phyloP scores from a whole-genome alignment of 53 echinoderm and acorn worm species.

The Pentamera pediparva region DNA sequence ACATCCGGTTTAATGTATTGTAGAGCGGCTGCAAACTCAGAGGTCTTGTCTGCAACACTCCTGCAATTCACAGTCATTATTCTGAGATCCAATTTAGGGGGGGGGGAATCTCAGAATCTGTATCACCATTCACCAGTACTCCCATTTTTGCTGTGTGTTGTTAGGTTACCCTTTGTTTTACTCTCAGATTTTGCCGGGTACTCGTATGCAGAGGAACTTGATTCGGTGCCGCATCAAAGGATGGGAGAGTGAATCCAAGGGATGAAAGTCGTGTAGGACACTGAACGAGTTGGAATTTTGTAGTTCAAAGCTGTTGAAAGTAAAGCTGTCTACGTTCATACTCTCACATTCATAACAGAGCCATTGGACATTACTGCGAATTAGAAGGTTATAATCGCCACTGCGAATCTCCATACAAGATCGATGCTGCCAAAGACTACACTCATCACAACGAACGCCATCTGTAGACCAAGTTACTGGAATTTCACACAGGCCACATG shows the following conservation, averaged over 20 bases:
- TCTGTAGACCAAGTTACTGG: conserved; percentile 29
- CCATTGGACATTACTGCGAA: conserved; percentile 6
- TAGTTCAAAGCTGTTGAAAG: conserved; percentile 34
- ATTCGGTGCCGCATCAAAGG: not conserved
- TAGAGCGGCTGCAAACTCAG: not conserved
- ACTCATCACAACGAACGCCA: conserved; percentile 33
- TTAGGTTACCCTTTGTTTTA: not conserved
- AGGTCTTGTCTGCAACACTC: not conserved
- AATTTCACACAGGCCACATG: conserved; percentile 33
- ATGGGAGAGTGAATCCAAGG: not conserved
- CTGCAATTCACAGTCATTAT: conserved; percentile 5
- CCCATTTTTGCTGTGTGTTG: not conserved
- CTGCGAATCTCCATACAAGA: not conserved
- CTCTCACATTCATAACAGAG: conserved; percentile 33
- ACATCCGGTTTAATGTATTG: not conserved
- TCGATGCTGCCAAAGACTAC: conserved; percentile 36
- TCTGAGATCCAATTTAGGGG: not conserved
- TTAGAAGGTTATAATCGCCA: not conserved
- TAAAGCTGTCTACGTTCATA: conserved; percentile 18
- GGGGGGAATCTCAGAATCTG: not conserved
- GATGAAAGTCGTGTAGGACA: not conserved
- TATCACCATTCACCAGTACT: not conserved
- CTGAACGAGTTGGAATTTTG: conserved; percentile 11
- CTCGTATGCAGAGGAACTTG: not conserved
- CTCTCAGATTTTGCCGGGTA: not conserved